A percentile compares a stretch with the other conserved stretches of the same genome.
phyloP scores from a whole-genome alignment of 2,113 vertebrate genomes.

The Sialia sialis region DNA sequence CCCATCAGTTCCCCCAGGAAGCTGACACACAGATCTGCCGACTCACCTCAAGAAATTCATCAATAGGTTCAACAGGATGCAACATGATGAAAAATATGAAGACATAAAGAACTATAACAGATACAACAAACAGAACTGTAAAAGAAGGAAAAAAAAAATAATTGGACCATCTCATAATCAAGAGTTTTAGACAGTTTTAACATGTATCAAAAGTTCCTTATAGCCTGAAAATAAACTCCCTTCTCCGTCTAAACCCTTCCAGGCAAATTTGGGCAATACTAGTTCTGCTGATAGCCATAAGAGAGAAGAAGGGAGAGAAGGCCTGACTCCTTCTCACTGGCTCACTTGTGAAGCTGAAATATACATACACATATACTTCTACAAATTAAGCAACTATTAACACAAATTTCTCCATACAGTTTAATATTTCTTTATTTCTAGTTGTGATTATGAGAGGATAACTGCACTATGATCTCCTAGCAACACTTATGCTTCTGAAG shows the following conservation, averaged over 20 bases:
- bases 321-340: neutral
- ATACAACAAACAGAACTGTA: slow-evolving; percentile 76
- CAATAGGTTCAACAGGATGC: slow-evolving; percentile 77
- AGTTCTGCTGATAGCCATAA: neutral
- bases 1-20: neutral
- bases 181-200: neutral
- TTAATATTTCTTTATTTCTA: neutral
- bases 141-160: slow-evolving; percentile 16
- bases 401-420: neutral
- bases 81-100: slow-evolving; percentile 89
- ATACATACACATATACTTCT: rapidly evolving
- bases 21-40: neutral
- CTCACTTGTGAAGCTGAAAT: neutral
- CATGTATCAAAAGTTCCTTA: neutral
- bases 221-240: neutral
- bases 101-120: slow-evolving; percentile 72
- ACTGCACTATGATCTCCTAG: neutral
- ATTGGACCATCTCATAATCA: neutral
- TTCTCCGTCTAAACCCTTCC: neutral
- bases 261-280: neutral
- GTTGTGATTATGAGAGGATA: neutral
- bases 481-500: neutral
- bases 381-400: neutral
- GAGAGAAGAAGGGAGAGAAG: neutral
- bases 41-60: slow-evolving; percentile 84